phyloP scores from a whole-genome alignment of 2,888 invertebrate genomes.

The Drosophila formosana region DNA sequence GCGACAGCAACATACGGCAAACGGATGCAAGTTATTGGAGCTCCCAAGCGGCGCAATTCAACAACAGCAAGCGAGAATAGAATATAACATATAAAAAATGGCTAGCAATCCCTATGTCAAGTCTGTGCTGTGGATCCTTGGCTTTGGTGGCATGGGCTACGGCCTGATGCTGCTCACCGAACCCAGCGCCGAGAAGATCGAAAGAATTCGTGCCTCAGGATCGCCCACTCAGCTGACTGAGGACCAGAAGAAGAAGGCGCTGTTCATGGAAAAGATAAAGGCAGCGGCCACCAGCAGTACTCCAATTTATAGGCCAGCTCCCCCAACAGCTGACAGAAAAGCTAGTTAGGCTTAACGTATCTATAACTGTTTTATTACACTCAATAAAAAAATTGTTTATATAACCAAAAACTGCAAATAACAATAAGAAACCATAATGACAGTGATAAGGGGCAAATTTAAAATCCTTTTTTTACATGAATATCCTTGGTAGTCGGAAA shows the following conservation, averaged over 20 bases:
- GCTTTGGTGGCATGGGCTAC: constrained; percentile 88
- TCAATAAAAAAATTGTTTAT: constrained; percentile 31
- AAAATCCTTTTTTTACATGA: too few species aligned
- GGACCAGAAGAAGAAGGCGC: constrained; percentile 76
- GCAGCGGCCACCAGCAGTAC: constrained; percentile 66
- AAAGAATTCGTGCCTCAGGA: constrained; percentile 73
- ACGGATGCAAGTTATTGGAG: constrained; percentile 87
- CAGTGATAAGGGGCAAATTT: too few species aligned
- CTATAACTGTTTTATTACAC: constrained; percentile 29
- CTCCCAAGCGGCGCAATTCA: constrained; percentile 44
- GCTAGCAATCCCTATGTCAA: constrained; percentile 83
- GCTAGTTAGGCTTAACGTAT: constrained; percentile 45
- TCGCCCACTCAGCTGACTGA: constrained; percentile 50
- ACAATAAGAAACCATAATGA: too few species aligned
- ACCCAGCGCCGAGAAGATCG: constrained; percentile 85
- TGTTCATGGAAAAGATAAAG: constrained; percentile 80
- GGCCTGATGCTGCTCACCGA: constrained; percentile 87
- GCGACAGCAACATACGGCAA: constrained; percentile 86
- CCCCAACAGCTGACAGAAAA: constrained; percentile 42
- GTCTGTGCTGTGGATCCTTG: constrained; percentile 87
- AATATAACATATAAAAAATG: constrained; percentile 64
- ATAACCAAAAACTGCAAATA: too few species aligned
- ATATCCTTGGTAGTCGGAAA: too few species aligned
- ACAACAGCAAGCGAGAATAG: constrained; percentile 64
- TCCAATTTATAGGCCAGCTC: constrained; percentile 66